Evolutionary conservation across 2,797 vertebrate genomes (phyloP).

Genomic region (Helicolenus hilgendorfi): DNA sequence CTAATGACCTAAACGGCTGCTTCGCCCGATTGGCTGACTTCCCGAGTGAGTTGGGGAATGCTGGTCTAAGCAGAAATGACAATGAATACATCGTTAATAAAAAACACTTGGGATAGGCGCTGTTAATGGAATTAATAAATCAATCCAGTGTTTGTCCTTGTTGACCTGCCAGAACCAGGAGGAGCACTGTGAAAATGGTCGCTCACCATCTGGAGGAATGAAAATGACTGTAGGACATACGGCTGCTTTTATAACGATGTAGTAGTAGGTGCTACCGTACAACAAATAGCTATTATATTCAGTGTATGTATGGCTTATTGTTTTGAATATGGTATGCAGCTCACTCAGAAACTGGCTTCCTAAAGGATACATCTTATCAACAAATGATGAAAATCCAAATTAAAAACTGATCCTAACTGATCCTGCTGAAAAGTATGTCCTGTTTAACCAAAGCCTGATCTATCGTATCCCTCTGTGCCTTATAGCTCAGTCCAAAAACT

Average conservation of each 20-base stretch:
- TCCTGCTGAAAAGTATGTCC: neutral
- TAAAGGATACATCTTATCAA: neutral
- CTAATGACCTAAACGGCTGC: slow-evolving; percentile 59
- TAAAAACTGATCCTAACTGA: neutral
- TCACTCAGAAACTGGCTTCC: neutral
- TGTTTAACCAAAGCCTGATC: neutral
- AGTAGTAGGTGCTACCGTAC: neutral
- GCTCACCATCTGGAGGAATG: neutral
- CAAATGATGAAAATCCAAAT: neutral
- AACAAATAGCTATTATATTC: neutral
- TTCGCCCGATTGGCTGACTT: slow-evolving; percentile 15
- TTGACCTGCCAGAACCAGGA: slow-evolving; percentile 21
- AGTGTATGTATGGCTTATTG: neutral
- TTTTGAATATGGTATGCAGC: neutral
- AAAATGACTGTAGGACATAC: slow-evolving; percentile 2
- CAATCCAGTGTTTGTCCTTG: slow-evolving; percentile 43
- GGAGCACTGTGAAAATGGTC: slow-evolving; percentile 1
- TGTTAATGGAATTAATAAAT: slow-evolving; percentile 68
- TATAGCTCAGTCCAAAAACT: neutral
- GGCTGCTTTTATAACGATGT: neutral
- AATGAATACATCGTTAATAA: slow-evolving; percentile 26
- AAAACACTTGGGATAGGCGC: slow-evolving; percentile 17
- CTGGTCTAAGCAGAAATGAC: slow-evolving; percentile 51
- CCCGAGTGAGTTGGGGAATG: slow-evolving; percentile 28
- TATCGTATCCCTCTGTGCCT: neutral